These are phyloP conservation scores for Melanotaenia duboulayi DNA, from an alignment of 2,113 vertebrate species.

Conservation along the genomic window DNA sequence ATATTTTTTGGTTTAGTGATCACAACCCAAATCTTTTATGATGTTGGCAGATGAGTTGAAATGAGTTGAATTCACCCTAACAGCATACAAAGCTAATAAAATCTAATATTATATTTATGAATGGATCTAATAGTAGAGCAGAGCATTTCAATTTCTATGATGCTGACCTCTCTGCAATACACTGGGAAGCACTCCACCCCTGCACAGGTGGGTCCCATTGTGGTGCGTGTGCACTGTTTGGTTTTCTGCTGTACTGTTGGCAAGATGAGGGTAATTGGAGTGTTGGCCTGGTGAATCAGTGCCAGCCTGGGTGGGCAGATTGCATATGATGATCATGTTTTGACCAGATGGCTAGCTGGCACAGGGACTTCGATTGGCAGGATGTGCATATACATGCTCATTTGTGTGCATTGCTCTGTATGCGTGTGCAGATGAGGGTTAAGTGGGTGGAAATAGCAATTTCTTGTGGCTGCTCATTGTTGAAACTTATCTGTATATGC, in stretches of 20 bases:
- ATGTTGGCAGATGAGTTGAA: constrained; percentile 68
- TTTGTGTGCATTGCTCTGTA: constrained; percentile 22
- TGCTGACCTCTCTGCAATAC: constrained; percentile 48
- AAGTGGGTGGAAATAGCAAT: constrained; percentile 50
- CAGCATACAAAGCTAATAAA: constrained; percentile 43
- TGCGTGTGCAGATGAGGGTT: constrained; percentile 29
- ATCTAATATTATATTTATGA: constrained; percentile 31
- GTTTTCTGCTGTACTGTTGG: constrained; percentile 71
- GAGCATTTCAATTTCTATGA: constrained; percentile 40
- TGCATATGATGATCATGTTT: constrained; percentile 82
- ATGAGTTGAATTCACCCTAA: constrained; percentile 45
- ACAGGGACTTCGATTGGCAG: constrained; percentile 48
- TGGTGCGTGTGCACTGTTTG: constrained; percentile 46
- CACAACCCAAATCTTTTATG: constrained; percentile 63
- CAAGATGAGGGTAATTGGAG: constrained; percentile 81
- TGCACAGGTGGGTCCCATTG: constrained; percentile 72
- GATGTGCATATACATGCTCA: constrained; percentile 43
- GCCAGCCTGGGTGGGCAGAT: constrained; percentile 80
- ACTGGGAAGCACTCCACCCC: constrained; percentile 48
- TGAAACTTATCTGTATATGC: constrained; percentile 6
- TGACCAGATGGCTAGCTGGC: constrained; percentile 81
- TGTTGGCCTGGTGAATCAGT: constrained; percentile 75
- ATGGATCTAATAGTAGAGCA: constrained; percentile 44
- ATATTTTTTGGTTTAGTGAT: constrained; percentile 69
- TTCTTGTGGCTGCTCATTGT: constrained; percentile 35